phyloP scores from a whole-genome alignment of 2,888 invertebrate genomes.

The Zygogramma bicolorata region DNA sequence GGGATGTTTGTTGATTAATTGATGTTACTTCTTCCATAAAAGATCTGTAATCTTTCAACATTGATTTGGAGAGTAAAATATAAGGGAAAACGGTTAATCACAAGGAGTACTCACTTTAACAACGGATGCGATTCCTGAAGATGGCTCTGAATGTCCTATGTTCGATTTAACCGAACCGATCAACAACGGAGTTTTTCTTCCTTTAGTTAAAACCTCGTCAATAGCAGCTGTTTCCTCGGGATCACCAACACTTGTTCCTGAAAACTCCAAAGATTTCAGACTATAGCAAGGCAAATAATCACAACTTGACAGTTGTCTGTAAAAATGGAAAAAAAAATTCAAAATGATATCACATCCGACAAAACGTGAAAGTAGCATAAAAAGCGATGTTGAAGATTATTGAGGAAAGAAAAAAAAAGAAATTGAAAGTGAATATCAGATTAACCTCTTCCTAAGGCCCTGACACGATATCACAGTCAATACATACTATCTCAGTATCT shows the following conservation, averaged over 20 bases:
- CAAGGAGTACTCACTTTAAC: conserved; percentile 80
- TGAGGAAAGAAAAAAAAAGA: too few relatives aligned
- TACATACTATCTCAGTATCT: too few relatives aligned
- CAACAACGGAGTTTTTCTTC: conserved; percentile 76
- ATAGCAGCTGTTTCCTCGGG: conserved; percentile 91
- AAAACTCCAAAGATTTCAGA: conserved; percentile 36
- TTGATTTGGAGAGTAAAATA: background rate
- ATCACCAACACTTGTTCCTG: conserved; percentile 85
- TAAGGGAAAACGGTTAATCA: background rate
- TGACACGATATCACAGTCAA: too few relatives aligned
- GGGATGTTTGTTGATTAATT: too few relatives aligned
- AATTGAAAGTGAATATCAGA: too few relatives aligned
- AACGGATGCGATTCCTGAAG: conserved; percentile 85
- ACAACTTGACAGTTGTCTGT: too few relatives aligned
- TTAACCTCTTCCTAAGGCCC: too few relatives aligned
- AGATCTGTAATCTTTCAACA: background rate
- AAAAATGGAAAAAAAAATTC: too few relatives aligned
- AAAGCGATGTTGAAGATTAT: too few relatives aligned
- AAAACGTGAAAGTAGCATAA: too few relatives aligned
- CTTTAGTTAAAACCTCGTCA: conserved; percentile 81
- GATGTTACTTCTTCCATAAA: background rate
- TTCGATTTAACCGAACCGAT: conserved; percentile 96
- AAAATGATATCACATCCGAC: too few relatives aligned
- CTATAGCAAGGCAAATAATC: too few relatives aligned
- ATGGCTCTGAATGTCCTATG: conserved; percentile 92